These are phyloP conservation scores for Tetheella fluctuosa DNA, from an alignment of 2,888 invertebrate species.

Conservation along the genomic window DNA sequence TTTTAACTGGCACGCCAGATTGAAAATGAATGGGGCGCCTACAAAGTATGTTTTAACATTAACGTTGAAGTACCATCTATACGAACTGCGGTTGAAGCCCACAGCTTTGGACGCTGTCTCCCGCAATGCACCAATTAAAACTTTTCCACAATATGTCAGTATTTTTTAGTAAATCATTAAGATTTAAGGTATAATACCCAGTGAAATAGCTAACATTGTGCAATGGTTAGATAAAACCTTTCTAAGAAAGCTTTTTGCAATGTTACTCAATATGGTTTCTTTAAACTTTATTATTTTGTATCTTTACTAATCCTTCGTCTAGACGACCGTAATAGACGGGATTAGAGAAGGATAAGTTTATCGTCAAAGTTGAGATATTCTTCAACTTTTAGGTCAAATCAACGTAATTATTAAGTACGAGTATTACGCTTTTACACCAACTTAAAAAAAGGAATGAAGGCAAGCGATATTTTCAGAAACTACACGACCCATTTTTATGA, in stretches of 20 bases:
- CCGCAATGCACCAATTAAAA: conserved; percentile 65
- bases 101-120: conserved; percentile 42
- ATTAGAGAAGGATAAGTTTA: conserved; percentile 17
- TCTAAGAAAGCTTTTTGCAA: conserved; percentile 9
- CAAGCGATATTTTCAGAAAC: too few relatives aligned
- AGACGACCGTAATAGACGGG: conserved; percentile 27
- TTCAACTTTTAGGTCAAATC: conserved; percentile 4
- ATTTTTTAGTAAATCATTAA: not conserved
- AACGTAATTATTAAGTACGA: not conserved
- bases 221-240: not conserved
- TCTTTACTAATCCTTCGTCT: conserved; percentile 28
- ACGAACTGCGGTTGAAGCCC: conserved; percentile 38
- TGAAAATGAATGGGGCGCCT: conserved; percentile 50
- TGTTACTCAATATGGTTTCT: conserved; percentile 22
- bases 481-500: too few relatives aligned
- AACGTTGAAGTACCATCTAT: conserved; percentile 36
- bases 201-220: not conserved
- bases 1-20: conserved; percentile 46
- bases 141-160: conserved; percentile 34
- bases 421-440: too few relatives aligned
- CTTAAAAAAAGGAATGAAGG: too few relatives aligned
- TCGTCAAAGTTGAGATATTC: conserved; percentile 1
- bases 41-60: conserved; percentile 41
- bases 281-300: conserved; percentile 21
- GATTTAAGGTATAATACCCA: not conserved